These are phyloP conservation scores for Salvelinus sp. DNA, from an alignment of 2,113 vertebrate species.

Conservation along the genomic window DNA sequence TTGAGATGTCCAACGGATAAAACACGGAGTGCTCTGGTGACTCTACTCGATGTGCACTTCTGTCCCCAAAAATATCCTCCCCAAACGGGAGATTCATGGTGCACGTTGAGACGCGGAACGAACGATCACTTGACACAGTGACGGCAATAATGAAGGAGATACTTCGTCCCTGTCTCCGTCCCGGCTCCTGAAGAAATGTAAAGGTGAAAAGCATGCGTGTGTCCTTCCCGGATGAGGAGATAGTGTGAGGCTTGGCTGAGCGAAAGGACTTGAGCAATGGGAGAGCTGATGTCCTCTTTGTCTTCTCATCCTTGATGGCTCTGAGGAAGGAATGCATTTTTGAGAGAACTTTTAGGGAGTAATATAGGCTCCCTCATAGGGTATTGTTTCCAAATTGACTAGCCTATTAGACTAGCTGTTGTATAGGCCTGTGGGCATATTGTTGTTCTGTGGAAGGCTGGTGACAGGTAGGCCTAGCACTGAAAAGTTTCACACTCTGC, in stretches of 20 bases:
- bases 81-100: background rate
- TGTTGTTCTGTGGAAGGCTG: no score
- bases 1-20: no score
- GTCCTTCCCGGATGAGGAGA: conserved; percentile 73
- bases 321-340: no score
- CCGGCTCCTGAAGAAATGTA: conserved; percentile 37
- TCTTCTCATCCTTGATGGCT: background rate
- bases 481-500: no score
- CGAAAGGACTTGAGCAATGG: conserved; percentile 47
- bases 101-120: conserved; percentile 15
- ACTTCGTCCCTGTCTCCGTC: background rate
- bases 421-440: no score
- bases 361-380: background rate
- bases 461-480: no score
- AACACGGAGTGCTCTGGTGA: background rate
- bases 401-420: no score
- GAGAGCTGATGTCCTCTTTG: conserved; percentile 40
- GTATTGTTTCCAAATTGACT: no score
- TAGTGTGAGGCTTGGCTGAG: conserved; percentile 72
- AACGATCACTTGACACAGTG: conserved; percentile 54
- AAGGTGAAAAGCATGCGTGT: conserved; percentile 63
- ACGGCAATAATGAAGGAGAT: conserved; percentile 35
- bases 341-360: background rate
- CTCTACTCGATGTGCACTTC: conserved; percentile 6
- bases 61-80: background rate